Percentiles rank a stretch among this genome's conserved stretches.
Conservation (phyloP, 1,140 invertebrate genomes). For the Ips typographus region DNA sequence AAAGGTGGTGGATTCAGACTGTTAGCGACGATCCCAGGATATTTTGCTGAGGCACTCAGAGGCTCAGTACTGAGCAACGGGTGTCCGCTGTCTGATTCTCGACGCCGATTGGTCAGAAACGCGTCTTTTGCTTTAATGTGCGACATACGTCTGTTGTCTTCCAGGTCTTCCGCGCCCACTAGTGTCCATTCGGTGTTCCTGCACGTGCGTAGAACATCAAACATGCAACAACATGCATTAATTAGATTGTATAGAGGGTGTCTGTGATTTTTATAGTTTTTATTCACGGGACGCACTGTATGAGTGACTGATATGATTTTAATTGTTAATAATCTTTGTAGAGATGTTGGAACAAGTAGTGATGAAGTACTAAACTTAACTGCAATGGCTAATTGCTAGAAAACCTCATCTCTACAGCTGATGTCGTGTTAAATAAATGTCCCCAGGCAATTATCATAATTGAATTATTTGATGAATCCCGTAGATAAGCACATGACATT, state of each 20-base stretch:
- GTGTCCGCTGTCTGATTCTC: slow-evolving; percentile 7
- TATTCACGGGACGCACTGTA: no score
- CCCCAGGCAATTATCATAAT: no score
- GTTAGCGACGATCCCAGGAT: neutral
- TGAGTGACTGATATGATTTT: no score
- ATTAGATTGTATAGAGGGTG: slow-evolving; percentile 15
- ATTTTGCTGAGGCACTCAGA: neutral
- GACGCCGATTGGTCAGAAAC: slow-evolving; percentile 4
- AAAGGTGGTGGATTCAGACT: neutral
- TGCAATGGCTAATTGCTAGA: no score
- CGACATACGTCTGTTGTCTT: slow-evolving; percentile 13
- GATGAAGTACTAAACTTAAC: no score
- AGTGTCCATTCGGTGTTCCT: slow-evolving; percentile 45
- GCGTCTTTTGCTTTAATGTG: slow-evolving; percentile 11
- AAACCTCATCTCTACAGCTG: no score
- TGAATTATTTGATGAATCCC: no score
- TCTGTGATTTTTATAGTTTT: no score
- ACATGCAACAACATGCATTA: slow-evolving; percentile 43
- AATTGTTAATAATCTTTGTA: no score
- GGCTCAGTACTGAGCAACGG: slow-evolving; percentile 8
- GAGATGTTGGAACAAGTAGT: no score
- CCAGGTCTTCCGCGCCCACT: slow-evolving; percentile 38
- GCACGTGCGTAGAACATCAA: slow-evolving; percentile 34
- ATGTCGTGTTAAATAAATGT: no score
- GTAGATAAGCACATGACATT: no score